Conservation (phyloP, 2,113 vertebrate genomes). For the Dascyllus trimaculatus region DNA sequence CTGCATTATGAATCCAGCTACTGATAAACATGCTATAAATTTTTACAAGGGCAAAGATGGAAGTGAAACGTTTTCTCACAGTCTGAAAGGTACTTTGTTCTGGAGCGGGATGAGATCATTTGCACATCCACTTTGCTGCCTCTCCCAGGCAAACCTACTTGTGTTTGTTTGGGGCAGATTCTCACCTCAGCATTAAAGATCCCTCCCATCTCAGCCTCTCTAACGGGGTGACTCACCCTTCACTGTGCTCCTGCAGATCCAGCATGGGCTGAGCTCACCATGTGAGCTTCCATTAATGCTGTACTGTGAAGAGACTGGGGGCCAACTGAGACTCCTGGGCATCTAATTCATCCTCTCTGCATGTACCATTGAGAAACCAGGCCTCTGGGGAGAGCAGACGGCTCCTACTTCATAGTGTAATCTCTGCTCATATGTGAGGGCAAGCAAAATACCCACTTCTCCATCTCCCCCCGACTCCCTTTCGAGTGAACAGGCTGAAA, state of each 20-base stretch:
- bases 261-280: slow-evolving; percentile 47
- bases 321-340: slow-evolving; percentile 46
- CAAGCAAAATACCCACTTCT: slow-evolving; percentile 50
- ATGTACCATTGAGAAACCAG: slow-evolving; percentile 51
- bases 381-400: slow-evolving; percentile 60
- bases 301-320: slow-evolving; percentile 48
- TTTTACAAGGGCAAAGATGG: slow-evolving; percentile 7
- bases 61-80: slow-evolving; percentile 25
- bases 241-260: slow-evolving; percentile 35
- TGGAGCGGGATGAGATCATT: slow-evolving; percentile 30
- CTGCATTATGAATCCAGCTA: background rate
- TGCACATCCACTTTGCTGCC: slow-evolving; percentile 11
- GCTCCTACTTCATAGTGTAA: slow-evolving; percentile 64
- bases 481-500: slow-evolving; percentile 45
- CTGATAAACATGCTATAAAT: background rate
- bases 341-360: slow-evolving; percentile 67
- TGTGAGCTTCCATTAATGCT: slow-evolving; percentile 68
- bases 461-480: slow-evolving; percentile 20
- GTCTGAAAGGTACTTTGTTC: slow-evolving; percentile 11
- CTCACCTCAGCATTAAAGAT: slow-evolving; percentile 20
- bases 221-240: slow-evolving; percentile 40
- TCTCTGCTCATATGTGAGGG: slow-evolving; percentile 62
- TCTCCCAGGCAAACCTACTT: slow-evolving; percentile 4
- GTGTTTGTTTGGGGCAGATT: slow-evolving; percentile 35
- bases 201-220: slow-evolving; percentile 21